Evolutionary conservation across 2,113 vertebrate species (phyloP), one percentile per base, ranked within the genome.

Genomic region (Sclerurus mexicanus): DNA sequence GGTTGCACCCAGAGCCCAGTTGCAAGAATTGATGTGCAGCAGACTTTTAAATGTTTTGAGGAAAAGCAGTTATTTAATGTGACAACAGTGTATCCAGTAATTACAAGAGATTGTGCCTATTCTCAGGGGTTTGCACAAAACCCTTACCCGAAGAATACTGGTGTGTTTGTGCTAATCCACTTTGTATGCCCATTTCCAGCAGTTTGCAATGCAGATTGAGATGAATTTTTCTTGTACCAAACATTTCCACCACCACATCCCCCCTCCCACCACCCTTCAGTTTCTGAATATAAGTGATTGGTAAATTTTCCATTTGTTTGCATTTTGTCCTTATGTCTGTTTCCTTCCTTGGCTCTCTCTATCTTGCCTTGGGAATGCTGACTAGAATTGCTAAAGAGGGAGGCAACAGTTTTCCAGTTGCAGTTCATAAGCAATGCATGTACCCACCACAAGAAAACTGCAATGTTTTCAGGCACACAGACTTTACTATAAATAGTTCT

Each of bases 271-370:
- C 56, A n/a, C 7, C 9, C 14, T 49, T 67, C 27, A 24, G 44
- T 74, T 91, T 90, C 90, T 90, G 74, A 73, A 62, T 91, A 71
- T 73, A 80, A 95, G 62, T 10, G 71, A 94, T 78, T 24, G 79
- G 87, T 96, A 94, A 79, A 91, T 94, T 76, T 96, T 96, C 76
- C 52, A 80, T 95, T 95, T 97, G 96, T 96, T 97, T 95, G 96
- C 21, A 0, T 93, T 93, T 87, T 85, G 49, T 95, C 95, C 92
- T 95, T 95, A 91, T 88, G 90, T 86, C 92, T 88, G 68, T 87
- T 96, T 96, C 93, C 59, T 95, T 95, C 85, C 79, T 84, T 93
- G 92, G 68, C 89, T 87, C 56, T 15, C 30, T 87, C 86, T 74
- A 1, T 79, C 73, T 89, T 78, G 86, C 80, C 69, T 94, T 77